These are phyloP conservation scores for Melinaea marsaeus DNA, from an alignment of 2,888 invertebrate genomes.

Conservation along the genomic window DNA sequence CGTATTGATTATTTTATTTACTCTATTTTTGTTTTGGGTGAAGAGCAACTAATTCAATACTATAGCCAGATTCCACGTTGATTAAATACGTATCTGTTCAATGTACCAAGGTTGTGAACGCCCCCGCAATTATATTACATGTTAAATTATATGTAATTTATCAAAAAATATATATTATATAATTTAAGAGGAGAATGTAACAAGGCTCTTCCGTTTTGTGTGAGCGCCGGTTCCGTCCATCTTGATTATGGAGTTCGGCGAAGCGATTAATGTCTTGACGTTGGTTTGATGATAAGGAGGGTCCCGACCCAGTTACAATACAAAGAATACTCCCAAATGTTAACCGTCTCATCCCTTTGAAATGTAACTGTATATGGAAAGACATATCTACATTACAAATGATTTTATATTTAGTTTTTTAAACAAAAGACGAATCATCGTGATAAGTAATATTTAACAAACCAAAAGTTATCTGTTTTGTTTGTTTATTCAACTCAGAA, in stretches of 20 bases:
- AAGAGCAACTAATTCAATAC: no score
- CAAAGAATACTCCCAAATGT: slow-evolving; percentile 10
- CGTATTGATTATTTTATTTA: no score
- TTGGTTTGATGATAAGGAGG: slow-evolving; percentile 27
- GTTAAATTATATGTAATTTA: no score
- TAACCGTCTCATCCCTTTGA: slow-evolving; percentile 6
- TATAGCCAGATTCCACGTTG: no score
- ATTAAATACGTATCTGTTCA: no score
- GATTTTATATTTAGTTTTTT: background rate
- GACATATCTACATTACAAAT: background rate
- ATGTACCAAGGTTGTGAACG: no score
- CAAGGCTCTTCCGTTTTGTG: slow-evolving; percentile 49
- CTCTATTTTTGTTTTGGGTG: no score
- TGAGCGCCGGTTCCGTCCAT: slow-evolving; percentile 39
- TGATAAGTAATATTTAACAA: no score
- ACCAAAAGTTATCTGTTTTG: no score
- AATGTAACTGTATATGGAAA: slow-evolving; percentile 2
- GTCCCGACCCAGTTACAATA: slow-evolving; percentile 16
- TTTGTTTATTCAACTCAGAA: no score
- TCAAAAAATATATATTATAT: background rate
- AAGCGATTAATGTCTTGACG: slow-evolving; percentile 35
- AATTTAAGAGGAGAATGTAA: slow-evolving; percentile 37
- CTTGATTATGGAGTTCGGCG: slow-evolving; percentile 40
- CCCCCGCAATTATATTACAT: no score
- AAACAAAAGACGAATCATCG: no score